phyloP scores from a whole-genome alignment of 2,888 invertebrate genomes.

The Eilema caniola region DNA sequence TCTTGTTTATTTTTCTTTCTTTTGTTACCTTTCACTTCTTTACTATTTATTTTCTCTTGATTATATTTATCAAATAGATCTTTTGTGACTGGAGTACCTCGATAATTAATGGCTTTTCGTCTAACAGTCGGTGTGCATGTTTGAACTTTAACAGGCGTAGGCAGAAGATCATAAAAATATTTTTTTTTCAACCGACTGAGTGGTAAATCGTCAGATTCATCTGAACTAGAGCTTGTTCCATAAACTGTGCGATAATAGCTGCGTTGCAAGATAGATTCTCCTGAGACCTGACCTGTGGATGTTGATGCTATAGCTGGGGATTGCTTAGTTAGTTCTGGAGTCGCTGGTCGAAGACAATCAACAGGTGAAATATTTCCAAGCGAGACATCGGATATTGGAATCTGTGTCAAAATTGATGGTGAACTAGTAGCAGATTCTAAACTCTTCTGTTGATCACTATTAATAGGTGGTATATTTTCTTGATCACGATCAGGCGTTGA shows the following conservation, averaged over 20 bases:
- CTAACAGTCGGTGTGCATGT: slow-evolving; percentile 5
- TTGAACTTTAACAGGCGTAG: slow-evolving; percentile 21
- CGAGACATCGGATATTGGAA: slow-evolving; percentile 14
- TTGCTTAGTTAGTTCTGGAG: slow-evolving; percentile 14
- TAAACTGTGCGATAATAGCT: slow-evolving; percentile 17
- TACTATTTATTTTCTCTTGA: no score
- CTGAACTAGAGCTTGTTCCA: slow-evolving; percentile 15
- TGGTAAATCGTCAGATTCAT: slow-evolving; percentile 14
- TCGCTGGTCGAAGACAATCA: slow-evolving; percentile 9
- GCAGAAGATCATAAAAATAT: slow-evolving; percentile 15
- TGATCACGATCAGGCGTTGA: slow-evolving; percentile 10
- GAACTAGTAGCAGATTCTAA: slow-evolving; percentile 18
- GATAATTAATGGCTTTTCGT: slow-evolving; percentile 22
- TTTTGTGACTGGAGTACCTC: slow-evolving; percentile 22
- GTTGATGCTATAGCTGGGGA: slow-evolving; percentile 22
- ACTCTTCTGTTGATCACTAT: slow-evolving; percentile 18
- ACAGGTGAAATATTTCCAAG: slow-evolving; percentile 12
- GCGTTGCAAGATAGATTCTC: not conserved
- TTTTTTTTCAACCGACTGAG: slow-evolving; percentile 8
- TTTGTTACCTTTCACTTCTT: no score
- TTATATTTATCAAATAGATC: slow-evolving; percentile 25
- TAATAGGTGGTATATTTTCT: slow-evolving; percentile 20
- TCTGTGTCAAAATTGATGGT: slow-evolving; percentile 19
- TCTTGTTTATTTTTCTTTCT: not conserved
- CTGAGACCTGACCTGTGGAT: slow-evolving; percentile 19